A percentile compares a stretch with the other conserved stretches of the same genome.
phyloP scores from a whole-genome alignment of 2,888 invertebrate genomes.

The Oscheius onirici region DNA sequence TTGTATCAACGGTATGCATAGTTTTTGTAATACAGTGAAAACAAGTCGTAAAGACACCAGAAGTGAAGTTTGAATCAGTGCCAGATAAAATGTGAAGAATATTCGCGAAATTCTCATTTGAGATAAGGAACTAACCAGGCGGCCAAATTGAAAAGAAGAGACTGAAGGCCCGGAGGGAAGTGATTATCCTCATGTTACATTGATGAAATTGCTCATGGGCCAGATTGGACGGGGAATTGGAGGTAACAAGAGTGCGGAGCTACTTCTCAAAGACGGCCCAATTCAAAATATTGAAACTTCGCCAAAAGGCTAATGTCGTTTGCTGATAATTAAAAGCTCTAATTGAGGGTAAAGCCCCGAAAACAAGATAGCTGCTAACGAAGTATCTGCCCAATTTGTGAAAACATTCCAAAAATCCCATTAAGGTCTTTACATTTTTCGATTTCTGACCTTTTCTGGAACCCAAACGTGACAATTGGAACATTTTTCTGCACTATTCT shows the following conservation, averaged over 20 bases:
- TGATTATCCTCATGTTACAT: slow-evolving; percentile 24
- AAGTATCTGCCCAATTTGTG: not conserved
- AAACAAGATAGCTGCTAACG: slow-evolving; percentile 1
- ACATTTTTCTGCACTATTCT: no score
- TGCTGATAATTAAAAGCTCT: slow-evolving; percentile 1
- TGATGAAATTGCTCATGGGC: slow-evolving; percentile 22
- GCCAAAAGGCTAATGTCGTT: not conserved
- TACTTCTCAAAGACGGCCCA: not conserved
- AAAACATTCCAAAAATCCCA: not conserved
- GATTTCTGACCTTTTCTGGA: no score
- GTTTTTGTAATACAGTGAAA: no score
- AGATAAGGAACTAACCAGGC: no score
- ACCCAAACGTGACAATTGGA: no score
- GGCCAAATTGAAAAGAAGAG: slow-evolving; percentile 18
- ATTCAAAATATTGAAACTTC: not conserved
- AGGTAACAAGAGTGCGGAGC: slow-evolving; percentile 24
- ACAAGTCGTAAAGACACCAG: not conserved
- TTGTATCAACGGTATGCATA: no score
- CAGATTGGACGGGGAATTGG: slow-evolving; percentile 33
- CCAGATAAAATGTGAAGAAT: not conserved
- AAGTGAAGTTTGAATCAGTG: not conserved
- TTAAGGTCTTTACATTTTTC: no score
- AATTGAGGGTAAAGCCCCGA: not conserved
- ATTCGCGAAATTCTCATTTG: not conserved
- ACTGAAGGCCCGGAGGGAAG: slow-evolving; percentile 7